Evolutionary conservation across 2,797 vertebrate genomes (phyloP).

Genomic region (Margarornis squamiger): DNA sequence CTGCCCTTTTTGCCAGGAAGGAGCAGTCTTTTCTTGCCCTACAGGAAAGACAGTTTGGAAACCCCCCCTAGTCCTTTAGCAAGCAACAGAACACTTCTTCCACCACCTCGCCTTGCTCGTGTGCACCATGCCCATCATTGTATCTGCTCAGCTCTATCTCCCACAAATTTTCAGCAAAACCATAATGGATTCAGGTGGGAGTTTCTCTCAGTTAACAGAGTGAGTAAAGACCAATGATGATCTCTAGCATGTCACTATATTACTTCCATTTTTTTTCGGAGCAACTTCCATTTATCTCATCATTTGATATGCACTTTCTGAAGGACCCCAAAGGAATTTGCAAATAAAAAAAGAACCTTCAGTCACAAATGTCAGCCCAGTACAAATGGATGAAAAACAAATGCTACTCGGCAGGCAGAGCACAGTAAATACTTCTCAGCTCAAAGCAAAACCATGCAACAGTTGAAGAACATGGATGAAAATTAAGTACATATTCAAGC

Average conservation of each 20-base stretch:
- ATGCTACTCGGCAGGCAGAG: not conserved
- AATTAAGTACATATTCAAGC: not conserved
- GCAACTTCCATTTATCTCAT: not conserved
- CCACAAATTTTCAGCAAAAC: not conserved
- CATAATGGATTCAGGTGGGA: not conserved
- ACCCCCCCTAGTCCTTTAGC: not conserved
- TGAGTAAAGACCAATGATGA: not conserved
- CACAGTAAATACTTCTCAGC: not conserved
- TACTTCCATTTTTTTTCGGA: not conserved
- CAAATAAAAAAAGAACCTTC: not conserved
- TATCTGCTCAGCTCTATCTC: not conserved
- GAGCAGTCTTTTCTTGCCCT: not conserved
- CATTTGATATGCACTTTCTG: not conserved
- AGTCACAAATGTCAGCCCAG: not conserved
- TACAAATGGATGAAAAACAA: not conserved
- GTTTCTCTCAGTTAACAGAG: not conserved
- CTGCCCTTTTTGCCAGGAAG: not conserved
- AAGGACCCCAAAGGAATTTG: not conserved
- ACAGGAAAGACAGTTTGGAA: not conserved
- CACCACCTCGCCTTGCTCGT: fast-evolving
- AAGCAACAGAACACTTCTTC: not conserved
- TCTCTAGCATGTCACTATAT: not conserved
- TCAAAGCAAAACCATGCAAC: not conserved
- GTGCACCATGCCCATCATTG: not conserved
- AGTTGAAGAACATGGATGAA: not conserved